A percentile compares a stretch with the other conserved stretches of the same genome.
Conservation (phyloP, 1,140 invertebrate species). For the Drosophila sechellia region DNA sequence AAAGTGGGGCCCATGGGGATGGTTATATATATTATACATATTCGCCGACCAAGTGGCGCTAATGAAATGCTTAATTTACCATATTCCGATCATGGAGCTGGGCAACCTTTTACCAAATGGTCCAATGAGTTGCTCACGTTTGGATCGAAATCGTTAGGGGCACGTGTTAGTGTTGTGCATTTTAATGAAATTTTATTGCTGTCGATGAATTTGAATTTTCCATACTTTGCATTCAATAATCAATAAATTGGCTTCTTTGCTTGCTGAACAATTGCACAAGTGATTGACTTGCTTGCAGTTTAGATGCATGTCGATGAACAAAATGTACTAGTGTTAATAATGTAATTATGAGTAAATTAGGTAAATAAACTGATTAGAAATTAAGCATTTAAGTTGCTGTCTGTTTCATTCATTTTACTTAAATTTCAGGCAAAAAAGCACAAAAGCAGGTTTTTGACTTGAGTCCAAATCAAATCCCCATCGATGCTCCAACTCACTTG, state of each 20-base stretch:
- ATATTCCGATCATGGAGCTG: constrained; percentile 19
- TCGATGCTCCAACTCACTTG: constrained; percentile 9
- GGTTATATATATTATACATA: constrained; percentile 12
- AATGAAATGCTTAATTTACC: constrained; percentile 81
- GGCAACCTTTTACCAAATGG: constrained; percentile 38
- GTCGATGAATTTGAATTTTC: background rate
- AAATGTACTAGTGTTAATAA: background rate
- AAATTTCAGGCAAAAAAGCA: background rate
- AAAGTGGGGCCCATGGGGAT: background rate
- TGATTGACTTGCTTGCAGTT: constrained; percentile 31
- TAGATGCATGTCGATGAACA: background rate
- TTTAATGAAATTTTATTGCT: constrained; percentile 65
- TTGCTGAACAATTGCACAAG: constrained; percentile 25
- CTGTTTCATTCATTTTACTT: background rate
- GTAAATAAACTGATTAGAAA: background rate
- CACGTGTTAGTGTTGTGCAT: constrained; percentile 47
- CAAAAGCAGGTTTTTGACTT: background rate
- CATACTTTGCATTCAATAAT: constrained; percentile 12
- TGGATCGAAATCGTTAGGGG: background rate
- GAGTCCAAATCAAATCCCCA: constrained; percentile 5
- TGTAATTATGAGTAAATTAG: background rate
- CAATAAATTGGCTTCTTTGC: constrained; percentile 6
- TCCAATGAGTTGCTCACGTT: constrained; percentile 22
- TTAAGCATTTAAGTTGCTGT: no score
- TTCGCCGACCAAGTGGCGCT: constrained; percentile 42